A percentile compares a stretch with the other conserved stretches of the same genome.
These are phyloP conservation scores for Larimichthys crocea DNA, from an alignment of 2,113 vertebrate genomes.

Conservation along the genomic window DNA sequence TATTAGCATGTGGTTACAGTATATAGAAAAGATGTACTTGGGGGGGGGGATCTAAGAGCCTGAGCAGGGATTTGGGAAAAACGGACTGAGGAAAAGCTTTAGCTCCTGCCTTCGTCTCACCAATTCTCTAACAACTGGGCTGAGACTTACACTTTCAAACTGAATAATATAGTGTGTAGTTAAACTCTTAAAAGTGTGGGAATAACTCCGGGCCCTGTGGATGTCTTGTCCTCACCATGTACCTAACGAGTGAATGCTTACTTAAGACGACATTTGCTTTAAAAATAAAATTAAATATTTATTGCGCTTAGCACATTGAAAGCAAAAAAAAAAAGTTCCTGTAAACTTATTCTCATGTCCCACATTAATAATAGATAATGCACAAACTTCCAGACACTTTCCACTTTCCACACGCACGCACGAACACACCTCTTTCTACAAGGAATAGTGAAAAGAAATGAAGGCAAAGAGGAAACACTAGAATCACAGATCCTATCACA, in stretches of 20 bases:
- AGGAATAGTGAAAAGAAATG: slow-evolving; percentile 9
- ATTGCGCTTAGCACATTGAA: slow-evolving; percentile 12
- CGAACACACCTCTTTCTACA: background rate
- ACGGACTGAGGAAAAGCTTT: background rate
- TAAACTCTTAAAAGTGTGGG: slow-evolving; percentile 20
- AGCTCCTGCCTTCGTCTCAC: slow-evolving; percentile 1
- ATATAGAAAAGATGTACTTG: slow-evolving; percentile 2
- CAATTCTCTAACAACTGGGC: slow-evolving; percentile 6
- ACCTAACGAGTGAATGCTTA: slow-evolving; percentile 32
- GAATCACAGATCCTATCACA: background rate
- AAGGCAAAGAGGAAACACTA: slow-evolving; percentile 1
- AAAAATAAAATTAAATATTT: slow-evolving; percentile 38
- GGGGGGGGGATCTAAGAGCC: background rate
- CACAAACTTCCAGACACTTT: background rate
- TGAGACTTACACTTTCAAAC: slow-evolving; percentile 11
- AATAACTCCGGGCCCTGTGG: slow-evolving; percentile 16
- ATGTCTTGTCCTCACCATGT: slow-evolving; percentile 21
- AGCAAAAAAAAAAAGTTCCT: slow-evolving; percentile 10
- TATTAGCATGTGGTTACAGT: slow-evolving; percentile 27
- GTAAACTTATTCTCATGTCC: slow-evolving; percentile 19
- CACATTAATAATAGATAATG: slow-evolving; percentile 32
- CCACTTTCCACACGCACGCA: background rate
- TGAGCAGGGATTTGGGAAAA: background rate
- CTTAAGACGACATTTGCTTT: slow-evolving; percentile 27
- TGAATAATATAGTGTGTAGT: slow-evolving; percentile 18